A percentile compares a stretch with the other conserved stretches of the same genome.
phyloP scores from a whole-genome alignment of 2,888 invertebrate genomes.

The Parapristionchus giblindavisi region DNA sequence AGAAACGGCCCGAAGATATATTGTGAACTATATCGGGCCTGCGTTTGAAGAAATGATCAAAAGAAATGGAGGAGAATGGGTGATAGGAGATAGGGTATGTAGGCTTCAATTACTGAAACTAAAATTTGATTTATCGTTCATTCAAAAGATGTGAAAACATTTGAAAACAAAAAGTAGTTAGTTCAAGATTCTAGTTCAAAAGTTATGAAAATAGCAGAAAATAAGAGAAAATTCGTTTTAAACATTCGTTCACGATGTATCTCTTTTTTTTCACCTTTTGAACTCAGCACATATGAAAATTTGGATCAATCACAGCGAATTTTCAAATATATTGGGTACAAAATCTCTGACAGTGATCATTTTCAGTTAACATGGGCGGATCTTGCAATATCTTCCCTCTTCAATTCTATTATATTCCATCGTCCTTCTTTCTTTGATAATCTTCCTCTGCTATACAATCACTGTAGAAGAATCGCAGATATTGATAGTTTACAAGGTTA shows the following conservation, averaged over 20 bases:
- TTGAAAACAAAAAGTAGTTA: not conserved
- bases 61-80: conserved; percentile 13
- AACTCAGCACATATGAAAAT: not conserved
- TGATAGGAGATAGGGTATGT: conserved; percentile 18
- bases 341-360: not conserved
- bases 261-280: not conserved
- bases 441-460: conserved; percentile 27
- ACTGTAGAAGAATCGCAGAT: conserved; percentile 29
- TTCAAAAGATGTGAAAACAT: not conserved
- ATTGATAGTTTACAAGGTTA: not conserved
- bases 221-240: no score
- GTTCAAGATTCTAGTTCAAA: not conserved
- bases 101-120: not conserved
- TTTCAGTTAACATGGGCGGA: conserved; percentile 58
- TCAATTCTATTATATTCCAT: conserved; percentile 56
- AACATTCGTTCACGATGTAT: no score
- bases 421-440: conserved; percentile 42
- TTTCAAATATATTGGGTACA: not conserved
- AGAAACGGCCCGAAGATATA: conserved; percentile 15
- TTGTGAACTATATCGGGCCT: conserved; percentile 18
- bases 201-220: not conserved
- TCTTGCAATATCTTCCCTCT: conserved; percentile 48
- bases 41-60: conserved; percentile 32
- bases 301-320: not conserved
- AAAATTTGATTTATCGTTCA: not conserved